phyloP scores from a whole-genome alignment of 2,797 vertebrate species.

The Artibeus jamaicensis region DNA sequence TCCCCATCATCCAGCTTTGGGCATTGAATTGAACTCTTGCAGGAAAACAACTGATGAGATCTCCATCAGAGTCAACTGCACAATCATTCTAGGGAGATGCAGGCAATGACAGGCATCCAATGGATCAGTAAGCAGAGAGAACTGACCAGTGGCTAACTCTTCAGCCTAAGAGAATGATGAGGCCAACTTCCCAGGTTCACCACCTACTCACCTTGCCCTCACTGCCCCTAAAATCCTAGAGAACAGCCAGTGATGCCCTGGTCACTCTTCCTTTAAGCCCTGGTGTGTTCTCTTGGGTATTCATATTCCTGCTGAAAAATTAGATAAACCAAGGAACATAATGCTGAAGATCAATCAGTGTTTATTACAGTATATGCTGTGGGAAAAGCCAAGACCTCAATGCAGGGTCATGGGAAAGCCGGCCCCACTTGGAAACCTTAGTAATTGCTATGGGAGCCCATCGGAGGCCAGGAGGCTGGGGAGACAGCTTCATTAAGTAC shows the following conservation, averaged over 20 bases:
- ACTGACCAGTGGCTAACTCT: neutral
- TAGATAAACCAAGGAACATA: neutral
- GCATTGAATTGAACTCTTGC: neutral
- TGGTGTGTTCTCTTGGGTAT: neutral
- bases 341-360: neutral
- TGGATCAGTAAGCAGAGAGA: neutral
- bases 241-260: neutral
- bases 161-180: neutral
- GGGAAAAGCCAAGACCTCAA: neutral
- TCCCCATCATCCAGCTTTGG: neutral
- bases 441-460: slow-evolving; percentile 25
- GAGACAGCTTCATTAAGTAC: slow-evolving; percentile 52
- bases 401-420: neutral
- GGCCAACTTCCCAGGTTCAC: neutral
- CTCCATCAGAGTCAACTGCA: neutral
- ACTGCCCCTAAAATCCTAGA: neutral
- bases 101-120: neutral
- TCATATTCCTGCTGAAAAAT: neutral
- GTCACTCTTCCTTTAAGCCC: neutral
- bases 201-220: neutral
- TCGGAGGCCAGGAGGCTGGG: neutral
- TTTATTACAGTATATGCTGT: neutral
- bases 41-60: neutral
- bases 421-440: neutral
- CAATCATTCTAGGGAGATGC: neutral